These are phyloP conservation scores for Callocephalon fimbriatum DNA, from an alignment of 2,113 vertebrate genomes.

Conservation along the genomic window DNA sequence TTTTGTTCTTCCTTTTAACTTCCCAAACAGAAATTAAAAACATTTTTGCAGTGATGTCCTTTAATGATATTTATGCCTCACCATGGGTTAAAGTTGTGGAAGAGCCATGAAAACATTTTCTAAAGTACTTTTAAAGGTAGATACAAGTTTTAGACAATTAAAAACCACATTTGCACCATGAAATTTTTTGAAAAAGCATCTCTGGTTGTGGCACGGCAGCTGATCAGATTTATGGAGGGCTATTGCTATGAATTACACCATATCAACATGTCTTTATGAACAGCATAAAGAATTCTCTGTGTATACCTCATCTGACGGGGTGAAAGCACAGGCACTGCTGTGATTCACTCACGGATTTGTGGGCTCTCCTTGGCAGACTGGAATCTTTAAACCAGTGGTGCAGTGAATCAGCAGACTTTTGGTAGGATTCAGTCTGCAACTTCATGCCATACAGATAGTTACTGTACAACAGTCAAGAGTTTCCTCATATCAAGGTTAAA, in stretches of 20 bases:
- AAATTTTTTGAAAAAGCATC: neutral
- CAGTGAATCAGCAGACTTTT: neutral
- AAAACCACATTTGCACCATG: neutral
- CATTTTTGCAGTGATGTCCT: neutral
- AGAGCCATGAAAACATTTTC: neutral
- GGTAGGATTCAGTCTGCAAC: neutral
- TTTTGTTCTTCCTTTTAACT: slow-evolving; percentile 5
- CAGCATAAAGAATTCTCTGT: neutral
- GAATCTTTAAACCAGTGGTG: neutral
- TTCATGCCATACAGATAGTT: neutral
- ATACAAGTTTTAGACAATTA: neutral
- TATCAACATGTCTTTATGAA: neutral
- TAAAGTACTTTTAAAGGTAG: neutral
- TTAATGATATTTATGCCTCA: neutral
- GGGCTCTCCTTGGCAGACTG: neutral
- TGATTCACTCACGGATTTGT: neutral
- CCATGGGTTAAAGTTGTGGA: neutral
- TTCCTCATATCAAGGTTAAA: neutral
- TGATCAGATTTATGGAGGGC: neutral
- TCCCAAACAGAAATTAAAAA: neutral
- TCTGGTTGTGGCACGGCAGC: neutral
- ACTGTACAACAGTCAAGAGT: neutral
- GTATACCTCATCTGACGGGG: neutral
- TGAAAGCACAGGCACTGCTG: neutral
- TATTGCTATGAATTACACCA: neutral